Evolutionary conservation across 2,888 invertebrate genomes (phyloP), one percentile per base, ranked within the genome.

Genomic region (Sinopyrophorus schimmeli): DNA sequence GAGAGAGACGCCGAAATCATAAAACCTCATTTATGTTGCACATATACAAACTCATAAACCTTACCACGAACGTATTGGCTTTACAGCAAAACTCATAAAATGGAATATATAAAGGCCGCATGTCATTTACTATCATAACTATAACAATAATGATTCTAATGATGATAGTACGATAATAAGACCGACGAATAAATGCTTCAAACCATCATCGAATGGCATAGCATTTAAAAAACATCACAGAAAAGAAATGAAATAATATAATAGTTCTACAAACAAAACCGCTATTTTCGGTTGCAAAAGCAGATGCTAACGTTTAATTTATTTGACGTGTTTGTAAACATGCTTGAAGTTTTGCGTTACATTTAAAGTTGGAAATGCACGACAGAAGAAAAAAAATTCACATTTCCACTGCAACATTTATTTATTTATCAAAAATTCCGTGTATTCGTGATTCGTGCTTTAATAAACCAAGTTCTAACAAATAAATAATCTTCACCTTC

Each of bases 1-100:
- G 21, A 20, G 15, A 35, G 23, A 24, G 23, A 27, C 18, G 27
- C 20, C 17, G 27, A 35, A 47, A 47, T 47, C 47, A 47, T 41
- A 47, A 47, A 47, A 41, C 14, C 32, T 47, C 47, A 47, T 47
- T 47, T 41, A 47, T 40, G 35, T 32, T 34, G 43, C 32, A 40
- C 34, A 34, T 27, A 40, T 20, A 47, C 32, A 34, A 40, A 41
- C 26, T 40, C 47, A 28, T 47, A 44, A 43, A 44, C 21, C 30
- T 23, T 44, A 24, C 37, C 24, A 24, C 23, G 24, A 34, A 32
- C 34, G 32, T 32, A 42, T 42, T 34, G 42, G 42, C 32, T 42
- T 42, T 34, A 30, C 39, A 30, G 20, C 30, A 16, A 15, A 24
- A 24, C 35, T 24, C 35, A 24, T 35, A 35, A 35, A 32, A 10